A percentile compares a stretch with the other conserved stretches of the same genome.
These are phyloP conservation scores for Luffia ferchaultella DNA, from an alignment of 2,888 invertebrate genomes.

Conservation along the genomic window DNA sequence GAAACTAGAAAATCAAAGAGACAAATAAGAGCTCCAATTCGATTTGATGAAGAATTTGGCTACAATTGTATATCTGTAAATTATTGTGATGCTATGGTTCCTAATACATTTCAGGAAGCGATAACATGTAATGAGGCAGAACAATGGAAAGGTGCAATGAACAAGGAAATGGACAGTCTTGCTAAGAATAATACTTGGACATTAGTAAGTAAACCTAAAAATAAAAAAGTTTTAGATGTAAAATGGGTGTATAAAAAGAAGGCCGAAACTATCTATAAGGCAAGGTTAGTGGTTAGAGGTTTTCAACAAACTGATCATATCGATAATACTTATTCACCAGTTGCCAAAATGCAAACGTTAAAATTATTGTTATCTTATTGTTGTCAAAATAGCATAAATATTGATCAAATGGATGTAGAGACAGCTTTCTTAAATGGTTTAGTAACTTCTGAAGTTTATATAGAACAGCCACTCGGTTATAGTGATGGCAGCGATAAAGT, in stretches of 20 bases:
- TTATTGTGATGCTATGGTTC: constrained; percentile 19
- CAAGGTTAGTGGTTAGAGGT: background rate
- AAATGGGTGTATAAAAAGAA: constrained; percentile 25
- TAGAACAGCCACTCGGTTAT: constrained; percentile 23
- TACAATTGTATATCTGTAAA: constrained; percentile 20
- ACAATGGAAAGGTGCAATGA: constrained; percentile 23
- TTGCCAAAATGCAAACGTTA: constrained; percentile 22
- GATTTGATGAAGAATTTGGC: constrained; percentile 16
- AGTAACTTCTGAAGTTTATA: constrained; percentile 20
- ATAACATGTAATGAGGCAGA: too few species aligned
- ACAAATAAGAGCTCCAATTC: constrained; percentile 9
- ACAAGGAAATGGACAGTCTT: constrained; percentile 21
- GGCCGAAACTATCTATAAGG: constrained; percentile 13
- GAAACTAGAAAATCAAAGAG: constrained; percentile 11
- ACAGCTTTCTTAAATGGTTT: constrained; percentile 22
- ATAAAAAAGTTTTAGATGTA: constrained; percentile 22
- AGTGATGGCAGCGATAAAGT: constrained; percentile 20
- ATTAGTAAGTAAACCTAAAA: constrained; percentile 19
- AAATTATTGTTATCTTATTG: constrained; percentile 21
- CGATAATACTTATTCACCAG: background rate
- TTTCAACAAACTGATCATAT: background rate
- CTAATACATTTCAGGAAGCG: constrained; percentile 22
- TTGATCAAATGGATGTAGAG: constrained; percentile 20
- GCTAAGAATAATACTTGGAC: constrained; percentile 24
- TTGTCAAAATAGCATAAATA: constrained; percentile 18